Evolutionary conservation across 2,888 invertebrate species (phyloP), one percentile per base, ranked within the genome.

Genomic region (Parnassius orleans): DNA sequence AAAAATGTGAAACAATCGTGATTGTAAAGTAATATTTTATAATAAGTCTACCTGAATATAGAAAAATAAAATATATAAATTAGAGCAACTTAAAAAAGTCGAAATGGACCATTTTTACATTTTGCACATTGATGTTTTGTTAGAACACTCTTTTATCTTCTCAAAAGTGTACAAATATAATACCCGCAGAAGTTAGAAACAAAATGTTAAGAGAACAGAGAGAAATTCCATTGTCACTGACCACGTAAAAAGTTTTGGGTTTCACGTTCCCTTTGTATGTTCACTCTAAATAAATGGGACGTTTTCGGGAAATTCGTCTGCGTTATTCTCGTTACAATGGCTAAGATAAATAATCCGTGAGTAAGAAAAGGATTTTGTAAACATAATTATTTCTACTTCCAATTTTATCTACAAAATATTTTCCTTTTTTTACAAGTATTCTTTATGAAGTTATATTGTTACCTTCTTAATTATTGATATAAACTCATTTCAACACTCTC

Each of bases 191-290:
- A 83, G 80, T 85, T 82, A 76, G 78, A 79, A 84, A 86, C 81
- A 82, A 86, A 87, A 86, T 79, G 81, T 80, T 86, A 85, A 87
- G 82, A 87, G 85, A 86, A 86, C 84, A 83, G 82, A 83, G 80
- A 84, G 81, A 83, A 86, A 86, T 82, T 79, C 82, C 85, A 84
- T 87, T 87, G 88, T 90, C 86, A 87, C 82, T 89, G 89, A 87
- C 87, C 87, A 89, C 86, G 84, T 88, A 88, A 90, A 90, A 90
- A 90, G 88, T 90, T 90, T 90, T 84, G 84, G 87, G 86, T 87
- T 87, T 87, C 84, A 78, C 77, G 81, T 85, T 83, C 85, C 88
- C 81, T 88, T 90, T 90, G 90, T 90, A 86, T 85, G 83, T 79
- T 78, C 81, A 76, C 79, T 77, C 79, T 80, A 87, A 86, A 90